Conservation (phyloP, 2,113 vertebrate species). For the Siniperca chuatsi region DNA sequence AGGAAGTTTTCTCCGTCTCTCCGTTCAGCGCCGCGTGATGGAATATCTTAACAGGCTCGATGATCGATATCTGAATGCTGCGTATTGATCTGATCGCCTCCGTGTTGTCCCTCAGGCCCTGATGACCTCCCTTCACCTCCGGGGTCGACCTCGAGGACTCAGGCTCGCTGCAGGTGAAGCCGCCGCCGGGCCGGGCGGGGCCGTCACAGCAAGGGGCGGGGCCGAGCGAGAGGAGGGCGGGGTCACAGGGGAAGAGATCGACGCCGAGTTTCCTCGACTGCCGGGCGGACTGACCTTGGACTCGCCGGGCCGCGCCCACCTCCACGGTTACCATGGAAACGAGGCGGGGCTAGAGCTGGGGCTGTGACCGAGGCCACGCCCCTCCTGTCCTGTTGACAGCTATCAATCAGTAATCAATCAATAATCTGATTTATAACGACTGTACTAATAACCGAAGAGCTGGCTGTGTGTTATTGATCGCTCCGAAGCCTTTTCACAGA, state of each 20-base stretch:
- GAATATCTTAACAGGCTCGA: too few species aligned
- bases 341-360: conserved; percentile 26
- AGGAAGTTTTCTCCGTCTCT: too few species aligned
- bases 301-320: background rate
- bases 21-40: too few species aligned
- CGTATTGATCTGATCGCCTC: too few species aligned
- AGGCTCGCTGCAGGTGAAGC: background rate
- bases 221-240: background rate
- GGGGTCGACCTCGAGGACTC: background rate
- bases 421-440: too few species aligned
- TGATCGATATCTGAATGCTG: too few species aligned
- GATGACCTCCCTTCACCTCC: background rate
- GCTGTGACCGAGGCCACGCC: background rate
- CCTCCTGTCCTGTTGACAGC: background rate
- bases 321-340: background rate
- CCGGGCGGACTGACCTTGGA: background rate
- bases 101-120: background rate
- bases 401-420: background rate
- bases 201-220: background rate
- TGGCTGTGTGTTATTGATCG: too few species aligned
- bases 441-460: too few species aligned
- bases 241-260: background rate
- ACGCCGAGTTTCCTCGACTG: background rate
- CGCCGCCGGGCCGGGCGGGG: background rate
- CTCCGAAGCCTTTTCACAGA: too few species aligned